Percentiles rank a stretch among this genome's conserved stretches.
Evolutionary conservation across 2,888 invertebrate genomes (phyloP).

Genomic region (Tetranychus truncatus): DNA sequence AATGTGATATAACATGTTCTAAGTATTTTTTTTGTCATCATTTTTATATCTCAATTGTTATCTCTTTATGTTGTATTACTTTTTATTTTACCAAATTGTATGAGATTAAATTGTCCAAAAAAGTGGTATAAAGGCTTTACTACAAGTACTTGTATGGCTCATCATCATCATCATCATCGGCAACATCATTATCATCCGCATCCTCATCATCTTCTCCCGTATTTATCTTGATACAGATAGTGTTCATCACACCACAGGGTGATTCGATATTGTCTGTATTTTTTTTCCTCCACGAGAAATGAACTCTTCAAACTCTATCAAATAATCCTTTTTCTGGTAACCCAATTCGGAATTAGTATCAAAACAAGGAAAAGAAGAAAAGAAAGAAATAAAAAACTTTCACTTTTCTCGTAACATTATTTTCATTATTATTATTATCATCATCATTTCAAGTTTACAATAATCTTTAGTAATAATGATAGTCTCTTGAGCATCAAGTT

Average conservation of each 20-base stretch:
- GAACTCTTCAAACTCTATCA: background rate
- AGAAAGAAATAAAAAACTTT: background rate
- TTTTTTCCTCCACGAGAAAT: background rate
- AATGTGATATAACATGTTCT: background rate
- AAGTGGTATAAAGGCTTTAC: background rate
- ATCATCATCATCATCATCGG: background rate
- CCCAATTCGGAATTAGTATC: background rate
- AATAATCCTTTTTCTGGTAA: background rate
- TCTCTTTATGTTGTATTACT: background rate
- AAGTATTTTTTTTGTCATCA: background rate
- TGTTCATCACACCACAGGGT: background rate
- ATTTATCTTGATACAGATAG: background rate
- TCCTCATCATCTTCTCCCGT: background rate
- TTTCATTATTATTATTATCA: no score
- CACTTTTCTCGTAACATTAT: background rate
- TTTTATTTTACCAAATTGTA: background rate
- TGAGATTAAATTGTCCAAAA: slow-evolving; percentile 1
- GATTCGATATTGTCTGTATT: background rate
- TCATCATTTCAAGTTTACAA: no score
- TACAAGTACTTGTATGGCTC: background rate
- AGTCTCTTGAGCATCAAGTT: no score
- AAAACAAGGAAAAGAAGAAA: background rate
- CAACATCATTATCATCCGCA: background rate
- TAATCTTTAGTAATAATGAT: no score
- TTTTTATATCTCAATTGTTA: background rate